Conservation (phyloP, 2,113 vertebrate species). For the Oncorhynchus kisutch region DNA sequence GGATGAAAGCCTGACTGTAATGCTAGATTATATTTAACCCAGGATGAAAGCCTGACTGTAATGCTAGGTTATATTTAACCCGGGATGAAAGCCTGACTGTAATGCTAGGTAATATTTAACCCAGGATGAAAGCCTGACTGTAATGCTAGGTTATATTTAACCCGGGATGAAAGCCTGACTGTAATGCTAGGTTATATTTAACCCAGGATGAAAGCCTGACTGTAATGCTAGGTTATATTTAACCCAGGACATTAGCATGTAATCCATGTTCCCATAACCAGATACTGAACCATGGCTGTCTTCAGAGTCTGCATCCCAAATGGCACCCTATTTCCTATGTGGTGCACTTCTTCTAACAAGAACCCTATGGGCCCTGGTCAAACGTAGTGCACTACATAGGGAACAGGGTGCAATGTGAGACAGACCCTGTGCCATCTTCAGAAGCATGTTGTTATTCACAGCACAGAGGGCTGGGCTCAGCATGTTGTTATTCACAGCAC, state of each 20-base stretch:
- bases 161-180: too few species aligned
- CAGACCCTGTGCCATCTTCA: background rate
- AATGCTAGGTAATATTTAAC: too few species aligned
- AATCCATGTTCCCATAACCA: background rate
- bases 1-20: background rate
- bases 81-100: background rate
- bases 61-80: too few species aligned
- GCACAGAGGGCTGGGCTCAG: background rate
- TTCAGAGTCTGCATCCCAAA: background rate
- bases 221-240: background rate
- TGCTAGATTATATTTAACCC: background rate
- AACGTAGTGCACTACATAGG: too few species aligned
- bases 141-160: too few species aligned
- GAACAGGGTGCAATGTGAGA: background rate
- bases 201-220: background rate
- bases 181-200: too few species aligned
- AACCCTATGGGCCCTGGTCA: conserved; percentile 4
- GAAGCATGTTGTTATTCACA: conserved; percentile 4
- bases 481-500: background rate
- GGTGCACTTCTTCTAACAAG: too few species aligned
- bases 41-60: background rate
- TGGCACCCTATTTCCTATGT: too few species aligned
- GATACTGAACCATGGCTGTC: background rate
- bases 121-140: background rate
- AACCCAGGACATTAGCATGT: background rate